phyloP scores from a whole-genome alignment of 2,888 invertebrate species.

The Gisinianus flammeolus region DNA sequence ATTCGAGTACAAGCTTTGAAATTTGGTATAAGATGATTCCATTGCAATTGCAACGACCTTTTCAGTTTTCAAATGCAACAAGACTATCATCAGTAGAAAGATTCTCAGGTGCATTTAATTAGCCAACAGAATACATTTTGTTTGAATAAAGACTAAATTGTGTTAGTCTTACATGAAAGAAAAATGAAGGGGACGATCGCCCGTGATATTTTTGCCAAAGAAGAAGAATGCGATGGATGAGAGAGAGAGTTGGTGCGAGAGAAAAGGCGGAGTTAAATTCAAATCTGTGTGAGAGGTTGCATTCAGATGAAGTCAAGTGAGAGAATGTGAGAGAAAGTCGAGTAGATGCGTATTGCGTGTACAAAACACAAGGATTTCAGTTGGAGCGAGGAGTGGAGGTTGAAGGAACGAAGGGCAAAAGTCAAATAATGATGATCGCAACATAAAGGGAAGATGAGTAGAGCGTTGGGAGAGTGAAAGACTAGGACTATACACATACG shows the following conservation, averaged over 20 bases:
- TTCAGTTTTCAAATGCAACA: too few relatives aligned
- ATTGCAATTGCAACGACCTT: too few relatives aligned
- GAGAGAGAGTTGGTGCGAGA: not conserved
- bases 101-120: too few relatives aligned
- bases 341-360: not conserved
- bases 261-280: not conserved
- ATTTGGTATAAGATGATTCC: too few relatives aligned
- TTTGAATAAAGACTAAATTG: too few relatives aligned
- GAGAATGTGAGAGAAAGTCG: not conserved
- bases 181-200: too few relatives aligned
- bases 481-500: not conserved
- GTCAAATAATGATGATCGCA: slow-evolving; percentile 38
- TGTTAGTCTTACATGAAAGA: too few relatives aligned
- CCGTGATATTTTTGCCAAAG: too few relatives aligned
- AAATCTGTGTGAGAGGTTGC: not conserved
- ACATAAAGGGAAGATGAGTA: slow-evolving; percentile 35
- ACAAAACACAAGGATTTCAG: not conserved
- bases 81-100: too few relatives aligned
- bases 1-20: too few relatives aligned
- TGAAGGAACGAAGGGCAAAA: slow-evolving; percentile 27
- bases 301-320: not conserved
- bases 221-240: too few relatives aligned
- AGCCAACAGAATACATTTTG: too few relatives aligned
- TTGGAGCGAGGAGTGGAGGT: slow-evolving; percentile 5
- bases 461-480: slow-evolving; percentile 1